Conservation (phyloP, 1,140 invertebrate genomes). For the Pseudomyrmex dendroicus region DNA sequence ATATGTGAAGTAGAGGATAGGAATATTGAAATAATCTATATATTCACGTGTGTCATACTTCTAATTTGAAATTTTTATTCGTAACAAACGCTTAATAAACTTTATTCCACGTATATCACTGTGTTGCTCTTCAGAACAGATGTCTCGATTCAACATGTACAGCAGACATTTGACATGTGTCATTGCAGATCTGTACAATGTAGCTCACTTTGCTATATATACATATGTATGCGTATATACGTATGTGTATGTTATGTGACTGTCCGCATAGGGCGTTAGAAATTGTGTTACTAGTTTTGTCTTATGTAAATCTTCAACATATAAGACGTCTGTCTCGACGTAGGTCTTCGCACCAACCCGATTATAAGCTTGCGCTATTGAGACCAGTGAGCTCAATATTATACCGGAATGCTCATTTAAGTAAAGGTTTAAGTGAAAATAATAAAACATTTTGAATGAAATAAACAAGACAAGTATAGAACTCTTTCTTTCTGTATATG, state of each 20-base stretch:
- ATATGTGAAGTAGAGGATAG: too few species aligned
- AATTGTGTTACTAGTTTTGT: constrained; percentile 41
- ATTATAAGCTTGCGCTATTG: constrained; percentile 40
- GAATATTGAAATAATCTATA: too few species aligned
- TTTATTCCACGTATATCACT: constrained; percentile 74
- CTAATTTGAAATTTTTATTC: constrained; percentile 6
- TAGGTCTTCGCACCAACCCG: constrained; percentile 55
- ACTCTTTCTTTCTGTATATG: too few species aligned
- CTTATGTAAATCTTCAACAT: constrained; percentile 57
- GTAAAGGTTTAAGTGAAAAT: too few species aligned
- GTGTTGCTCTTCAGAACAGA: constrained; percentile 35
- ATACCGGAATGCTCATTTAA: too few species aligned
- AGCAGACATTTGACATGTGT: constrained; percentile 22
- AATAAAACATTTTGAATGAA: too few species aligned
- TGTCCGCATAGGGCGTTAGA: constrained; percentile 46
- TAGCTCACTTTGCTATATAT: too few species aligned
- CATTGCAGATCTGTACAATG: neutral
- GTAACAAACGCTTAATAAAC: constrained; percentile 76
- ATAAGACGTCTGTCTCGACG: constrained; percentile 53
- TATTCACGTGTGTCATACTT: neutral
- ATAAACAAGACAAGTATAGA: too few species aligned
- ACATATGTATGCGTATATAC: neutral
- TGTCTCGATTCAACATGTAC: constrained; percentile 35
- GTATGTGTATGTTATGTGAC: neutral
- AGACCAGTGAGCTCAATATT: too few species aligned